These are phyloP conservation scores for Patagioenas fasciata DNA, from an alignment of 2,113 vertebrate genomes.

Conservation along the genomic window DNA sequence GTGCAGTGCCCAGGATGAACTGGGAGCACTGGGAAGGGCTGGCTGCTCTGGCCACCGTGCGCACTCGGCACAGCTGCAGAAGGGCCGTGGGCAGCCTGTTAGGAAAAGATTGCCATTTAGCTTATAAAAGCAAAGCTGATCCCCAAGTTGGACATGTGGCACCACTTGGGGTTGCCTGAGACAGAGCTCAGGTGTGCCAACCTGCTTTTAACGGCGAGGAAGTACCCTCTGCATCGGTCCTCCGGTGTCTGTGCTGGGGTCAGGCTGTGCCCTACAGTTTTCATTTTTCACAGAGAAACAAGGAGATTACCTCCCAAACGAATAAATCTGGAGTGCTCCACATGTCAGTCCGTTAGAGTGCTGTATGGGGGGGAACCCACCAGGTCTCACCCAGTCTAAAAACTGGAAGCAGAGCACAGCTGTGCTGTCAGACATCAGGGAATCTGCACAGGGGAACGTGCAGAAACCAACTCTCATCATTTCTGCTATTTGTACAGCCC, in stretches of 20 bases:
- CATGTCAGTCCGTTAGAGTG: fast-evolving
- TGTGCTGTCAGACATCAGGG: neutral
- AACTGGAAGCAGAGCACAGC: neutral
- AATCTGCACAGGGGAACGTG: fast-evolving
- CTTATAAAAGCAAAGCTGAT: neutral
- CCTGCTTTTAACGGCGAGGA: neutral
- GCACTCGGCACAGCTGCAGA: fast-evolving
- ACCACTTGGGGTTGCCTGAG: neutral
- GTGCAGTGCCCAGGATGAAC: neutral
- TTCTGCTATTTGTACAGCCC: neutral
- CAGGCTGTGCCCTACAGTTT: neutral
- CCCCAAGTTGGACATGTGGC: neutral
- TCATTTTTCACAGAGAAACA: neutral
- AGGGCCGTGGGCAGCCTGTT: neutral
- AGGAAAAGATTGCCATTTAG: neutral
- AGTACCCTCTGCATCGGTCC: neutral
- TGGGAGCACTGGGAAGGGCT: neutral
- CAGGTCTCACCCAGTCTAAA: fast-evolving
- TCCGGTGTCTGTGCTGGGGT: fast-evolving
- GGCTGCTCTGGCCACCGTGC: fast-evolving
- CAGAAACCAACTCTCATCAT: fast-evolving
- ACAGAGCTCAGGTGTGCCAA: neutral
- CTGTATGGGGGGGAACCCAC: neutral
- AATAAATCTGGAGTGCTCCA: neutral
- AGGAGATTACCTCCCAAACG: neutral